phyloP scores from a whole-genome alignment of 2,113 vertebrate genomes.

The Apodemus speciosus region DNA sequence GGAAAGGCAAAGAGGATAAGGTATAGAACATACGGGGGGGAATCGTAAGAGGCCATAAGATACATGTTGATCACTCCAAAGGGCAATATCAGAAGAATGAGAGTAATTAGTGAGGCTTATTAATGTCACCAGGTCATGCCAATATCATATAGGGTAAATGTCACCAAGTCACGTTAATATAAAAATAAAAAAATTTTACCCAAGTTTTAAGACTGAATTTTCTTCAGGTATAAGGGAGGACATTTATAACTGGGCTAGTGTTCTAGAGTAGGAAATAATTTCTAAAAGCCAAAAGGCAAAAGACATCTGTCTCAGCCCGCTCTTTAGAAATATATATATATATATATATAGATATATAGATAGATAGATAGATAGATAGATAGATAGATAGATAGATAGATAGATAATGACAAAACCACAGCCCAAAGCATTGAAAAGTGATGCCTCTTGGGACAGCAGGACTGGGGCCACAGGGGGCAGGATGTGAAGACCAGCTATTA shows the following conservation, averaged over 20 bases:
- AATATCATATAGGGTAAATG: not conserved
- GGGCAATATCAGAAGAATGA: not conserved
- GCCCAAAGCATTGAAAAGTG: not conserved
- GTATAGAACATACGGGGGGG: no score
- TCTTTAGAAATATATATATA: conserved; percentile 42
- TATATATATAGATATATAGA: no score
- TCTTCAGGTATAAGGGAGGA: not conserved
- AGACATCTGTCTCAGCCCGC: not conserved
- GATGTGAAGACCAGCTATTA: not conserved
- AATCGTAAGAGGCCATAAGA: not conserved
- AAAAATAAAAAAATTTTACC: no score
- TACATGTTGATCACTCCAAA: not conserved
- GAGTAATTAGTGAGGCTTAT: not conserved
- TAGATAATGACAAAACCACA: not conserved
- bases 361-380: no score
- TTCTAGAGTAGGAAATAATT: not conserved
- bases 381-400: no score
- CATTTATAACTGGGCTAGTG: not conserved
- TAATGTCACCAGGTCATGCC: not conserved
- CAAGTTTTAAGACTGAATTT: not conserved
- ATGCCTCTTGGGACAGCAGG: not conserved
- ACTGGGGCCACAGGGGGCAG: no score
- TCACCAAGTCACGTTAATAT: not conserved
- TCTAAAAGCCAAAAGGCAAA: not conserved
- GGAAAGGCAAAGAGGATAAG: not conserved